These are phyloP conservation scores for Ichneumon xanthorius DNA, from an alignment of 2,888 invertebrate species.

Conservation along the genomic window DNA sequence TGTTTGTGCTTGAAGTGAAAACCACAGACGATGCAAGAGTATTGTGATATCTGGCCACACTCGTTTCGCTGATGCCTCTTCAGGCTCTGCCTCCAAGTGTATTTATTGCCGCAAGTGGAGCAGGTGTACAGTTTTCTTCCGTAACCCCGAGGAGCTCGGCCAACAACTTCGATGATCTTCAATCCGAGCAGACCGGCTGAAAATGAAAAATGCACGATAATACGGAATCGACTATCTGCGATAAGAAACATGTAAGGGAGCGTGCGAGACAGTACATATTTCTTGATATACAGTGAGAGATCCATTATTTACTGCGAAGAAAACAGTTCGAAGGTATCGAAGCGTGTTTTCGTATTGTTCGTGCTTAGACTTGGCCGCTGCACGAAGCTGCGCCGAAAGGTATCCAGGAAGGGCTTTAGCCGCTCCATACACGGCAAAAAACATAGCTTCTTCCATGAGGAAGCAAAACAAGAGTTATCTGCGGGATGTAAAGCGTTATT, in stretches of 20 bases:
- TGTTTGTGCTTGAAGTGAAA: constrained; percentile 85
- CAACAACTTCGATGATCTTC: constrained; percentile 9
- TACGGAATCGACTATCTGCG: not conserved
- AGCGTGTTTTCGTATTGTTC: not conserved
- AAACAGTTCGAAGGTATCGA: not conserved
- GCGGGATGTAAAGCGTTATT: not conserved
- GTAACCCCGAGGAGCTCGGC: constrained; percentile 62
- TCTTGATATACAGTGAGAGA: too few species aligned
- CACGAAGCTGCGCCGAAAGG: not conserved
- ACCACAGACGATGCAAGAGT: constrained; percentile 80
- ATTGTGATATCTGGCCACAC: constrained; percentile 80
- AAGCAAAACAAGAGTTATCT: not conserved
- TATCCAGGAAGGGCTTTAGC: too few species aligned
- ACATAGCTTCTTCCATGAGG: not conserved
- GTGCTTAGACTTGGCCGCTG: not conserved
- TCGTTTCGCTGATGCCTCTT: constrained; percentile 78
- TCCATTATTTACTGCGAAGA: not conserved
- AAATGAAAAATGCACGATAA: constrained; percentile 5
- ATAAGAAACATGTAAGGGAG: not conserved
- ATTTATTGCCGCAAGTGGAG: constrained; percentile 74
- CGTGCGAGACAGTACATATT: not conserved
- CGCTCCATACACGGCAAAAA: not conserved
- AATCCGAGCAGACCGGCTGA: constrained; percentile 25
- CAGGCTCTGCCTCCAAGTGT: constrained; percentile 74
- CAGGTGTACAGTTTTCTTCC: constrained; percentile 70